Conservation (phyloP, 2,113 vertebrate species). For the Carassius auratus region DNA sequence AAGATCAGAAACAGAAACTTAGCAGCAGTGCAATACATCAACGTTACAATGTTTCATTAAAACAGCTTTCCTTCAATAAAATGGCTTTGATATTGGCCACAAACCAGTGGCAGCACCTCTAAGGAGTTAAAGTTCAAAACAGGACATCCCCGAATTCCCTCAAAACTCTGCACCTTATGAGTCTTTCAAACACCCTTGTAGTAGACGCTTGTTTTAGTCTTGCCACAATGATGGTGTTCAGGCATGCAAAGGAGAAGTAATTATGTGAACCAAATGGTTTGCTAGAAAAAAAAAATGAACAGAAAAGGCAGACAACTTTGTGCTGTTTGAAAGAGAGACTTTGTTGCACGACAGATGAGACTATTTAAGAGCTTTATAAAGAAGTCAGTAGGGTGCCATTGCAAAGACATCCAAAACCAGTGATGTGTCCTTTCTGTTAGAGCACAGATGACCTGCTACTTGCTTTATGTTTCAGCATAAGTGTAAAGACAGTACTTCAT, state of each 20-base stretch:
- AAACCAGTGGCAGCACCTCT: background rate
- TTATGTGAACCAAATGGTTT: background rate
- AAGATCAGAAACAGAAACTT: slow-evolving; percentile 5
- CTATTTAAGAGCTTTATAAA: background rate
- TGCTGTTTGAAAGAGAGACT: background rate
- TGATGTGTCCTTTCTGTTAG: background rate
- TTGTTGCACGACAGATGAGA: background rate
- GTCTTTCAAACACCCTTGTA: background rate
- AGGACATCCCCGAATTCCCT: background rate
- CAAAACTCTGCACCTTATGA: background rate
- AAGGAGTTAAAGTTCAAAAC: background rate
- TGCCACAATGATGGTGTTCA: slow-evolving; percentile 14
- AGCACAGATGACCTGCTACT: background rate
- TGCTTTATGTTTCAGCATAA: background rate
- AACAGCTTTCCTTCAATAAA: background rate
- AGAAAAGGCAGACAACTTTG: background rate
- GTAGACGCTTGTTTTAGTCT: background rate
- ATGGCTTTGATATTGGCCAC: background rate
- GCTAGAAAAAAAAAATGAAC: background rate
- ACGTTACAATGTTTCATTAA: background rate
- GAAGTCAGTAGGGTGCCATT: background rate
- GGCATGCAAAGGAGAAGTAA: slow-evolving; percentile 13
- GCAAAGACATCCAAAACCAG: background rate
- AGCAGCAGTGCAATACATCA: background rate
- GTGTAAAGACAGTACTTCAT: background rate